These are phyloP conservation scores for Microtus oregoni DNA, from an alignment of 2,113 vertebrate genomes.

Conservation along the genomic window DNA sequence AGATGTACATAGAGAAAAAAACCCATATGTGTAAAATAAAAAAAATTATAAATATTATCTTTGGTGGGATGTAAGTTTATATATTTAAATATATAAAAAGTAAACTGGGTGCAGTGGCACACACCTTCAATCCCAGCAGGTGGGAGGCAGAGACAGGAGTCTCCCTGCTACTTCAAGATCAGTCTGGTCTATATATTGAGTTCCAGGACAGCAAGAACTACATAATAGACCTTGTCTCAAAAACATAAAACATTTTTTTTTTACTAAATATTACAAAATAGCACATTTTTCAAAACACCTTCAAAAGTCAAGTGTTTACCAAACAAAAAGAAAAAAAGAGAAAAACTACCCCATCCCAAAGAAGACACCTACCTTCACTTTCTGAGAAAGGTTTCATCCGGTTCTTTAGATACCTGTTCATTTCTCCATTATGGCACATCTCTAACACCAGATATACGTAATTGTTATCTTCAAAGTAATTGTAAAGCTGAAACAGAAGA, in stretches of 20 bases:
- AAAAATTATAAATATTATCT: no score
- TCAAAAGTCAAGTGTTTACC: neutral
- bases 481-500: slow-evolving; percentile 92
- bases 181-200: neutral
- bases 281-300: slow-evolving; percentile 33
- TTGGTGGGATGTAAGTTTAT: no score
- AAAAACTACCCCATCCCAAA: neutral
- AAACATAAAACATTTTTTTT: neutral
- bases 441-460: slow-evolving; percentile 98
- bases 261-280: slow-evolving; percentile 25
- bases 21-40: neutral
- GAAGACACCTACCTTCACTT: slow-evolving; percentile 91
- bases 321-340: neutral
- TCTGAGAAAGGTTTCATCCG: slow-evolving; percentile 93
- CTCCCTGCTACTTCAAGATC: neutral
- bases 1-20: neutral
- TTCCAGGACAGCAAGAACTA: neutral
- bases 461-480: slow-evolving; percentile 99
- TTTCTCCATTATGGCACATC: slow-evolving; percentile 98
- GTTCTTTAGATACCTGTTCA: slow-evolving; percentile 97
- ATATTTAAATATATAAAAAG: neutral
- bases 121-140: neutral
- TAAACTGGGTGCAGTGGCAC: neutral
- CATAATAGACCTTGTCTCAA: neutral
- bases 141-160: no score